Evolutionary conservation across 2,797 vertebrate species (phyloP).

Genomic region (Gephyroberyx darwinii): DNA sequence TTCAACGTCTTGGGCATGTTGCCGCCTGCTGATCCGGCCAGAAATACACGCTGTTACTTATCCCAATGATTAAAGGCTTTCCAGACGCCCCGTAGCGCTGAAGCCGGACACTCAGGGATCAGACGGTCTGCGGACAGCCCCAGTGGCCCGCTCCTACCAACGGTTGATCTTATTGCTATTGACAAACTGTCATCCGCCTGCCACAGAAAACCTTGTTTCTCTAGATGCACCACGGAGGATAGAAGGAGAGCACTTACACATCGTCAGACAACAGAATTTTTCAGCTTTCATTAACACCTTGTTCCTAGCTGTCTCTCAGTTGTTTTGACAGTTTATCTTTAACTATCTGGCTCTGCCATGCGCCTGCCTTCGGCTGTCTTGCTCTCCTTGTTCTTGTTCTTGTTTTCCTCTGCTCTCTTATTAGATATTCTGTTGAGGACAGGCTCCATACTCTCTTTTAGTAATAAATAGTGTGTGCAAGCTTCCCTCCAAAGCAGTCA

Average conservation of each 20-base stretch:
- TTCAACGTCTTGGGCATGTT: too few species aligned
- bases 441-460: background rate
- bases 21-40: too few species aligned
- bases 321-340: slow-evolving; percentile 35
- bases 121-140: slow-evolving; percentile 4
- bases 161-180: slow-evolving; percentile 61
- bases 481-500: too few species aligned
- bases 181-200: slow-evolving; percentile 60
- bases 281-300: slow-evolving; percentile 60
- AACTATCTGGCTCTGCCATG: slow-evolving; percentile 7
- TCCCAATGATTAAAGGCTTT: too few species aligned
- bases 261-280: slow-evolving; percentile 46
- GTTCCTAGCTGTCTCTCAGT: slow-evolving; percentile 14
- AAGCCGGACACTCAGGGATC: slow-evolving; percentile 21
- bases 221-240: slow-evolving; percentile 27
- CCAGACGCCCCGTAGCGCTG: slow-evolving; percentile 12
- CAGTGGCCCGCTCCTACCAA: slow-evolving; percentile 24
- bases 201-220: slow-evolving; percentile 42
- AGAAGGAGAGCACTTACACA: background rate
- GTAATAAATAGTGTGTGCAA: too few species aligned
- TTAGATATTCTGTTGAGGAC: slow-evolving; percentile 16
- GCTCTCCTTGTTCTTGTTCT: slow-evolving; percentile 14
- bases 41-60: too few species aligned
- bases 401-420: slow-evolving; percentile 14
- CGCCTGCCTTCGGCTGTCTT: slow-evolving; percentile 9